Percentiles rank a stretch among this genome's conserved stretches.
Evolutionary conservation across 2,888 invertebrate genomes (phyloP).

Genomic region (Mystacides longicornis): DNA sequence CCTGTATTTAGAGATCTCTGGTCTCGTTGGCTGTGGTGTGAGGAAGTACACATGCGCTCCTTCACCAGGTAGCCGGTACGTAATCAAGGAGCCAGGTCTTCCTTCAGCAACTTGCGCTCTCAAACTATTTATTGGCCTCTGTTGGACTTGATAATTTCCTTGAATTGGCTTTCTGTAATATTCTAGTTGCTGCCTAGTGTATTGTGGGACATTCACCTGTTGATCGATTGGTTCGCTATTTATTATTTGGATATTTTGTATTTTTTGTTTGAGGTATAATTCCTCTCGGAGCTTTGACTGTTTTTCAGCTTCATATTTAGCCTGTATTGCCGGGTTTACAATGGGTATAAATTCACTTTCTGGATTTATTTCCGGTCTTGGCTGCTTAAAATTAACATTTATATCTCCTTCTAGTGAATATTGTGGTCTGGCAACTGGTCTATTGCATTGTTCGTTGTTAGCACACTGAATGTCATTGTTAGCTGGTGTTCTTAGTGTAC

Average conservation of each 20-base stretch:
- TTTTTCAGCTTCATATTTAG: conserved; percentile 30
- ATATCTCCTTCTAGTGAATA: conserved; percentile 61
- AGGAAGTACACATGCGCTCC: conserved; percentile 74
- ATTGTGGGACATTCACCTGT: conserved; percentile 32
- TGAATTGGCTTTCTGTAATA: conserved; percentile 52
- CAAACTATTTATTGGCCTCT: conserved; percentile 28
- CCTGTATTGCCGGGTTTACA: conserved; percentile 32
- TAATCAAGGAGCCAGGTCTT: conserved; percentile 57
- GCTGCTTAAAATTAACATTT: conserved; percentile 61
- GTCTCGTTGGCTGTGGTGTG: conserved; percentile 56
- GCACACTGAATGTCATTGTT: conserved; percentile 49
- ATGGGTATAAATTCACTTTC: conserved; percentile 56
- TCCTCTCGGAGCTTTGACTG: conserved; percentile 31
- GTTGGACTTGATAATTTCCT: conserved; percentile 47
- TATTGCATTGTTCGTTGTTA: conserved; percentile 40
- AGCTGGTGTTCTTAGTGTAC: conserved; percentile 43
- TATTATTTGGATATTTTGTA: conserved; percentile 41
- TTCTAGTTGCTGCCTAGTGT: conserved; percentile 39
- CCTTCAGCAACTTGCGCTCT: conserved; percentile 36
- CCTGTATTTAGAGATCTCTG: conserved; percentile 28
- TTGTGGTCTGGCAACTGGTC: conserved; percentile 32
- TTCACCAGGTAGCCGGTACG: conserved; percentile 66
- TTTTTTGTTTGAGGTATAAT: conserved; percentile 32
- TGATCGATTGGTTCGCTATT: conserved; percentile 36
- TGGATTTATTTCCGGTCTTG: conserved; percentile 59